phyloP scores from a whole-genome alignment of 2,888 invertebrate genomes.

The Neoaliturus tenellus region DNA sequence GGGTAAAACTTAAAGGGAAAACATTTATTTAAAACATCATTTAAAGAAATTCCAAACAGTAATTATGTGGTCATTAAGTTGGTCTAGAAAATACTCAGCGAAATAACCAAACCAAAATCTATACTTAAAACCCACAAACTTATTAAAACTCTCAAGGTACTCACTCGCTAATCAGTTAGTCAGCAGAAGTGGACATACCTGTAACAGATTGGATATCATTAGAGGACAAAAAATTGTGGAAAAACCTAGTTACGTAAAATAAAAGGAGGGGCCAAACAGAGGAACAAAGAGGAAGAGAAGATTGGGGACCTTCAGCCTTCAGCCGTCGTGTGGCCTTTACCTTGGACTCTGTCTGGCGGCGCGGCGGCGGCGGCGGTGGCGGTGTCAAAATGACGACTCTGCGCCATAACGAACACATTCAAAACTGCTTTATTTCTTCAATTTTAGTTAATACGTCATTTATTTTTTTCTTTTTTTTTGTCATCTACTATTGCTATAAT shows the following conservation, averaged over 20 bases:
- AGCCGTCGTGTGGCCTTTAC: slow-evolving; percentile 10
- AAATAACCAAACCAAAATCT: background rate
- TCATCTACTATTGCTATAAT: too few species aligned
- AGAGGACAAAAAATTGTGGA: background rate
- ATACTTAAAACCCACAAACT: too few species aligned
- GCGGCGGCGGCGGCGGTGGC: background rate
- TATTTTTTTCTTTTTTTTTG: too few species aligned
- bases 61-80: too few species aligned
- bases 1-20: too few species aligned
- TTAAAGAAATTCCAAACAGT: too few species aligned
- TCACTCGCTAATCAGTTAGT: background rate
- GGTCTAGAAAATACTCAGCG: too few species aligned
- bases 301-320: slow-evolving; percentile 17
- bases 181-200: background rate
- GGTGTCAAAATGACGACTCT: background rate
- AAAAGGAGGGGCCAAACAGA: slow-evolving; percentile 21
- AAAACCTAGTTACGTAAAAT: background rate
- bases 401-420: too few species aligned
- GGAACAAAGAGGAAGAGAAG: background rate
- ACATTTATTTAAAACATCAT: too few species aligned
- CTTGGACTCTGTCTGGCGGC: background rate
- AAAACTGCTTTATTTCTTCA: too few species aligned
- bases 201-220: background rate
- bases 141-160: background rate
- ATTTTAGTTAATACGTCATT: too few species aligned